Percentiles rank a stretch among this genome's conserved stretches.
phyloP scores from a whole-genome alignment of 2,888 invertebrate species.

The Cheilosia vulpina region DNA sequence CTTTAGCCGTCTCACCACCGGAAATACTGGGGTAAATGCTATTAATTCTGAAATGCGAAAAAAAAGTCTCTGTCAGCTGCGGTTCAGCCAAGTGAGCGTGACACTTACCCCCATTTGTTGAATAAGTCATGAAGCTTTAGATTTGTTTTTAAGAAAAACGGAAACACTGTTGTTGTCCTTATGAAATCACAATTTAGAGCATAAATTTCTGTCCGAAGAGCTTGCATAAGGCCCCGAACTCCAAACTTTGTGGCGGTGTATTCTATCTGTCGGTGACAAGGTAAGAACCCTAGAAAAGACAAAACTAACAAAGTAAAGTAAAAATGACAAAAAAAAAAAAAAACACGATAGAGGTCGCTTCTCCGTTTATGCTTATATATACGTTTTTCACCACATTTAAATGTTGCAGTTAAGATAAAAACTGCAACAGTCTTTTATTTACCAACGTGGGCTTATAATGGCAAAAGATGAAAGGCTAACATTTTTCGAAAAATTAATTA shows the following conservation, averaged over 20 bases:
- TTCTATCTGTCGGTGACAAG: constrained; percentile 70
- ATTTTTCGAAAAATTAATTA: too few species aligned
- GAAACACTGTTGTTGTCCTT: constrained; percentile 79
- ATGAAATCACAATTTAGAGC: constrained; percentile 77
- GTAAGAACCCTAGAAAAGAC: constrained; percentile 63
- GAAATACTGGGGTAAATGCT: constrained; percentile 74
- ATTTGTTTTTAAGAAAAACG: constrained; percentile 81
- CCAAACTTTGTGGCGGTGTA: constrained; percentile 82
- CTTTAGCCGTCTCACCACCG: constrained; percentile 75
- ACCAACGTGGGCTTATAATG: too few species aligned
- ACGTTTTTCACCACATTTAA: too few species aligned
- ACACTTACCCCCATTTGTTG: constrained; percentile 29
- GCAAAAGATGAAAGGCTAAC: too few species aligned
- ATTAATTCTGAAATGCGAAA: background rate
- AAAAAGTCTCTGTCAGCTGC: too few species aligned
- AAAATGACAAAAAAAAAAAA: background rate
- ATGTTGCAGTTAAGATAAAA: too few species aligned
- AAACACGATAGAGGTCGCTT: background rate
- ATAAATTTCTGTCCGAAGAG: constrained; percentile 79
- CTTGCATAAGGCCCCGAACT: constrained; percentile 80
- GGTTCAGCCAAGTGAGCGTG: background rate
- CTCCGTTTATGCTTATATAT: too few species aligned
- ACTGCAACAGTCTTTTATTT: too few species aligned
- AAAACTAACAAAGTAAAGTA: background rate
- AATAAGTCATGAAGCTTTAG: constrained; percentile 51